These are phyloP conservation scores for Phalacrocorax carbo DNA, from an alignment of 2,113 vertebrate species.

Conservation along the genomic window DNA sequence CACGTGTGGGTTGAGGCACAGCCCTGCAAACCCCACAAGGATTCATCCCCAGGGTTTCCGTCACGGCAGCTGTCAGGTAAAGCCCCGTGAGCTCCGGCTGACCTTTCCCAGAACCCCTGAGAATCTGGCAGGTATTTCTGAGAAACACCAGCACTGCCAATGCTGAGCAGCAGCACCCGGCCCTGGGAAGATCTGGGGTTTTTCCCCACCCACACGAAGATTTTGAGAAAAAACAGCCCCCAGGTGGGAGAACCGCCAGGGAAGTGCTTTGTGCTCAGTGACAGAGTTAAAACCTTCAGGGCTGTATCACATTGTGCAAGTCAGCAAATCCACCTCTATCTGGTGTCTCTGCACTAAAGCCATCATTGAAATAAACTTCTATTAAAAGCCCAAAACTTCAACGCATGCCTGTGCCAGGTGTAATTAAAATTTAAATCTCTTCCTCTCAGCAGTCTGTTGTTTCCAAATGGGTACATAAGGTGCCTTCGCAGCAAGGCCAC, in stretches of 20 bases:
- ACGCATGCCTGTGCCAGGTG: neutral
- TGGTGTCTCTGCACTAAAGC: neutral
- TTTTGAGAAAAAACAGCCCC: neutral
- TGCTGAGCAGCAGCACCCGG: neutral
- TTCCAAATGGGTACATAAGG: neutral
- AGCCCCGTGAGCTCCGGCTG: neutral
- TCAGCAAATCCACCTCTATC: neutral
- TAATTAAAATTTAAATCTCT: neutral
- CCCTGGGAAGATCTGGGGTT: neutral
- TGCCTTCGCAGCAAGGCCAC: neutral
- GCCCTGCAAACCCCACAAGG: neutral
- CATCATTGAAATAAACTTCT: neutral
- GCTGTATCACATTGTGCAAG: neutral
- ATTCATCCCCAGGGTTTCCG: neutral
- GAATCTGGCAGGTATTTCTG: neutral
- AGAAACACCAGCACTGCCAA: neutral
- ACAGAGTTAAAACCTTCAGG: neutral
- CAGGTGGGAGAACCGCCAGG: neutral
- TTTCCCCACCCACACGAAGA: neutral
- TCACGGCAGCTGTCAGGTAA: rapidly evolving
- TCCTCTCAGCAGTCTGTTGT: neutral
- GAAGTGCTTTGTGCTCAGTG: neutral
- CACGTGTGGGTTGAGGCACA: no score
- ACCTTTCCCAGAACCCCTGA: neutral
- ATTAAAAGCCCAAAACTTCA: neutral